Evolutionary conservation across 2,888 invertebrate genomes (phyloP), one percentile per base, ranked within the genome.

Genomic region (Orchesella flavescens): DNA sequence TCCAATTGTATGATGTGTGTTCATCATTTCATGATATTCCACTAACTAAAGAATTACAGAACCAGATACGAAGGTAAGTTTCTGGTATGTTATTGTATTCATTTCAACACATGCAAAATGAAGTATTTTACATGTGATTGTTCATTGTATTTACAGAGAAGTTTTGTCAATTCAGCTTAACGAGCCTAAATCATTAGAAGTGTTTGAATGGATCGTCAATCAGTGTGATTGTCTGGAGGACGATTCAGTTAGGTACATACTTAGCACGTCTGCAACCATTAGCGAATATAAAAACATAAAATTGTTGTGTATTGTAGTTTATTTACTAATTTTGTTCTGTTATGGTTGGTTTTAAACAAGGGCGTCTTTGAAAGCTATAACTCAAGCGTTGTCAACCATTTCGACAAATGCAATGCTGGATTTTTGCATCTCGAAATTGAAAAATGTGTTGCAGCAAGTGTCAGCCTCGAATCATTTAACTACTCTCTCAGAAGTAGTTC

Each of bases 1-100:
- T 71, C 19, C 4, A 72, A 19, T n/a, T 79, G 12, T 57, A 63
- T 55, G 79, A 79, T 7, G 63, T 34, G 44, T 12, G 49, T 79
- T 0, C 44, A n/a, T 4, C 21, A 3, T 23, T 61, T 73, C 4
- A 59, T 34, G 24, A n/a, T 34, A 17, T 17, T 24, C 71, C 72
- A 1, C 19, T 53, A 79, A 63, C 79, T 1, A 55, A 23, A 5
- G 1, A 12, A 12, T 43, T 79, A 34, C 0, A 43, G 7, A 49
- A 65, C 17, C 63, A 34, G 34, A 49, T 71, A 43, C 5, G n/a
- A n/a, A n/a, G 34, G 63, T 63, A 63, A 23, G 23, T 49, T 49
- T 49, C 9, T 7, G 5, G 9, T 17, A 2, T 19, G 7, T n/a
- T n/a, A n/a, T n/a, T n/a, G n/a, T n/a, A n/a, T n/a, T n/a, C n/a